Evolutionary conservation across 2,113 vertebrate genomes (phyloP).

Genomic region (Zeus faber): DNA sequence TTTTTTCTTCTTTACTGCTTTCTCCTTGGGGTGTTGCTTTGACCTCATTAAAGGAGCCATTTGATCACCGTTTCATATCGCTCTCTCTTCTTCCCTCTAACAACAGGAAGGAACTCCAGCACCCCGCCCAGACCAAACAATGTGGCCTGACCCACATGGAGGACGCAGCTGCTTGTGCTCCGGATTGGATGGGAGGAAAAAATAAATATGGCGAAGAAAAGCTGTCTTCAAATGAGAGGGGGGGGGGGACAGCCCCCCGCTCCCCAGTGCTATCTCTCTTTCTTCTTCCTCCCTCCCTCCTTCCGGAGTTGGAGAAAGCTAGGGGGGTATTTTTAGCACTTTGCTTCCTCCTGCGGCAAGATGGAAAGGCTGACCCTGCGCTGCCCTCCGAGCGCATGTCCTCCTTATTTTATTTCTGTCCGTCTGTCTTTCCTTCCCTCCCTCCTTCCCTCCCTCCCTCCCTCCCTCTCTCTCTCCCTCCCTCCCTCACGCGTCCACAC

Average conservation of each 20-base stretch:
- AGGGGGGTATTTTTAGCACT: constrained; percentile 69
- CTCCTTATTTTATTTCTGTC: constrained; percentile 45
- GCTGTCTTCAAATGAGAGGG: too few relatives aligned
- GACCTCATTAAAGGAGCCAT: constrained; percentile 53
- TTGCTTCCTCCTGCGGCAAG: constrained; percentile 51
- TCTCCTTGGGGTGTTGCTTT: constrained; percentile 50
- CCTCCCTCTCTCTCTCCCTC: constrained; percentile 14
- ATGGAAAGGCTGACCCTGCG: constrained; percentile 60
- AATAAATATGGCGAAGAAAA: too few relatives aligned
- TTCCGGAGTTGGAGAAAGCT: constrained; percentile 38
- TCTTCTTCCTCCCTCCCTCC: not conserved
- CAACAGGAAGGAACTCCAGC: constrained; percentile 49
- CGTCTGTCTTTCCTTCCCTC: constrained; percentile 20
- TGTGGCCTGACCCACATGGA: constrained; percentile 45
- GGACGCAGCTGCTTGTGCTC: constrained; percentile 31
- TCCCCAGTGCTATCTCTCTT: not conserved
- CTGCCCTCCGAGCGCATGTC: constrained; percentile 43
- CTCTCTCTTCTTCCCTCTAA: constrained; percentile 19
- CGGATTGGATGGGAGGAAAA: too few relatives aligned
- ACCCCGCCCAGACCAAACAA: constrained; percentile 40
- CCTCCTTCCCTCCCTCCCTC: not conserved
- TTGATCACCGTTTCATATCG: constrained; percentile 40
- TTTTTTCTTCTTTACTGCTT: not conserved
- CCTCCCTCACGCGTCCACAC: constrained; percentile 32
- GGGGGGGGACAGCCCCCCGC: too few relatives aligned